phyloP scores from a whole-genome alignment of 2,888 invertebrate species.

The Apeira syringaria region DNA sequence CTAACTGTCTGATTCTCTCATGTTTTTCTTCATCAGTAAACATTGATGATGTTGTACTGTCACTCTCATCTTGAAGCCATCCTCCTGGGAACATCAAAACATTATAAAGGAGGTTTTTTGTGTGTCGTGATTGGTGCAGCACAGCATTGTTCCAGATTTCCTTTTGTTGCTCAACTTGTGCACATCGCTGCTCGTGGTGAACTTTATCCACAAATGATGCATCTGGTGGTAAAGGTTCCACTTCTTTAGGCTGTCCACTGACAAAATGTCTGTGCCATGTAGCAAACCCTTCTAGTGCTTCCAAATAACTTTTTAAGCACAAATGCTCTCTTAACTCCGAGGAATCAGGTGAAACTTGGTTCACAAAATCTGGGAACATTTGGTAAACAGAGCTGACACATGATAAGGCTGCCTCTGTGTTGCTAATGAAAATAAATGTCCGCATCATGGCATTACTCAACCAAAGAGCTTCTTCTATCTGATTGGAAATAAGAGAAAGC shows the following conservation, averaged over 20 bases:
- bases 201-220: slow-evolving; percentile 94
- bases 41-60: slow-evolving; percentile 71
- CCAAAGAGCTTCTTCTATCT: slow-evolving; percentile 91
- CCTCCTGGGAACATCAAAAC: slow-evolving; percentile 95
- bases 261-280: slow-evolving; percentile 95
- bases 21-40: slow-evolving; percentile 71
- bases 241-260: slow-evolving; percentile 89
- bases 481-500: slow-evolving; percentile 91
- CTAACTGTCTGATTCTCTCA: slow-evolving; percentile 87
- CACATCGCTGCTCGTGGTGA: slow-evolving; percentile 92
- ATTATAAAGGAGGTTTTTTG: slow-evolving; percentile 92
- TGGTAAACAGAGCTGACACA: slow-evolving; percentile 81
- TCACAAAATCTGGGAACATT: slow-evolving; percentile 65
- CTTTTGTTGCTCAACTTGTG: slow-evolving; percentile 90
- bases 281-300: slow-evolving; percentile 93
- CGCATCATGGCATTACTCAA: slow-evolving; percentile 96
- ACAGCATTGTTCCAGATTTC: slow-evolving; percentile 89
- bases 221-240: slow-evolving; percentile 82
- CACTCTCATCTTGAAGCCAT: slow-evolving; percentile 91
- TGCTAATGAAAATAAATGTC: slow-evolving; percentile 91
- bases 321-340: slow-evolving; percentile 90
- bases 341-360: slow-evolving; percentile 64
- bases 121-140: slow-evolving; percentile 88
- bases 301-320: slow-evolving; percentile 93
- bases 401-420: slow-evolving; percentile 91